These are phyloP conservation scores for Xerus inauris DNA, from an alignment of 2,113 vertebrate species.

Conservation along the genomic window DNA sequence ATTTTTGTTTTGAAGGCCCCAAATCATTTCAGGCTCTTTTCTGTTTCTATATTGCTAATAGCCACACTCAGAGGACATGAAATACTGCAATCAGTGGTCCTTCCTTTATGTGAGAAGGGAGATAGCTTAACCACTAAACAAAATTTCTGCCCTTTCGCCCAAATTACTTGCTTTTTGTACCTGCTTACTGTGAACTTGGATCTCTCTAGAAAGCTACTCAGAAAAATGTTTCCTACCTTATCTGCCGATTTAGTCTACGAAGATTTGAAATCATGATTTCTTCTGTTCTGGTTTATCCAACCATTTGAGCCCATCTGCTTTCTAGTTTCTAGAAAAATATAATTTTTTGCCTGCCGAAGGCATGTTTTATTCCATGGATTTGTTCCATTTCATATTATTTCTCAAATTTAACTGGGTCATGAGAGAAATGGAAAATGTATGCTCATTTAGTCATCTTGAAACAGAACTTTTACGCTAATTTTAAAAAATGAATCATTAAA, in stretches of 20 bases:
- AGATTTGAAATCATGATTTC: not conserved
- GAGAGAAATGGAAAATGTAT: not conserved
- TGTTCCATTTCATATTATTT: not conserved
- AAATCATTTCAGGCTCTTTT: not conserved
- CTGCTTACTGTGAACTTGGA: not conserved
- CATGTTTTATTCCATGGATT: not conserved
- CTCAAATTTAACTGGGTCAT: not conserved
- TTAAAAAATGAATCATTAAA: not conserved
- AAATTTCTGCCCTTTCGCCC: not conserved
- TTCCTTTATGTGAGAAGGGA: not conserved
- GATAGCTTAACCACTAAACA: not conserved
- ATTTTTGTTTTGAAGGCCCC: not conserved
- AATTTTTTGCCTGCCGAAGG: not conserved
- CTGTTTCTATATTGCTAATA: not conserved
- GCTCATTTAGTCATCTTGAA: constrained; percentile 11
- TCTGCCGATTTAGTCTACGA: not conserved
- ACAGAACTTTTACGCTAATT: not conserved
- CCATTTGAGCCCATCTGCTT: not conserved
- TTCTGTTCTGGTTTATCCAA: not conserved
- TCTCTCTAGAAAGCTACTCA: not conserved
- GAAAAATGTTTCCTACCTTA: not conserved
- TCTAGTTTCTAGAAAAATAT: not conserved
- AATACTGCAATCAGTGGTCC: not conserved
- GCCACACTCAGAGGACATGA: not conserved
- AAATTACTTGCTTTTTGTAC: not conserved